Base-by-base conservation (phyloP, 2,888 invertebrate species). In the Dolichomitus sp. region DNA sequence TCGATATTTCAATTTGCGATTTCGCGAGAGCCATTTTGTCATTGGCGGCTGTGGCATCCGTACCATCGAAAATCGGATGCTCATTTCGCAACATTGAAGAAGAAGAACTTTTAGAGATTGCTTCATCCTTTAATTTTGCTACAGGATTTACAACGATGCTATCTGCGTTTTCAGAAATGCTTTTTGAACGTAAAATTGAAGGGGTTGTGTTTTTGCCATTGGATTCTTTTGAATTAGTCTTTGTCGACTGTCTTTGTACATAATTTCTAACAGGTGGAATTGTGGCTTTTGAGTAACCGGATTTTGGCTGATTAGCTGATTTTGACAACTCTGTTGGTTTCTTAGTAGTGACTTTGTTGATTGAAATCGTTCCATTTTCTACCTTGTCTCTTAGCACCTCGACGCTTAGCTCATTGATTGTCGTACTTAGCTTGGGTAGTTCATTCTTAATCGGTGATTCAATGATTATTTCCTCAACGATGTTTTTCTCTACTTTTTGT, bases 401-500 rank as follows among this genome's bases (percentile, higher is more conserved):
- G 0, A 23, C 14, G 12, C 12, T 12, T 0, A 19, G 30, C 5
- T 14, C 27, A 12, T 27, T n/a, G 57, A 14, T 30, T n/a, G 30
- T 23, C 14, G n/a, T 52, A 23, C 7, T 23, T 11, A 11, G 17
- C 0, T 4, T 30, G 7, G 11, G 19, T 0, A 7, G 17, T 42
- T 42, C 4, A n/a, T 14, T 11, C 12, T 42, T 70, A 12, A 0
- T 1, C 9, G 70, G 70, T 2, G 57, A 57, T 27, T 27, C 70
- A 4, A 57, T 57, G 17, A 33, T 57, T 57, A 70, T 57, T 3
- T 70, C 70, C 42, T 70, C 70, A 4, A 70, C 30, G 7, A 2
- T 9, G 0, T 11, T 17, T 1, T 2, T 57, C 2, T 7, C n/a
- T 1, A 30, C 5, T 42, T 57, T 70, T 17, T 17, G 0, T n/a